These are phyloP conservation scores for Clarias fuscus DNA, from an alignment of 2,797 vertebrate genomes.

Conservation along the genomic window DNA sequence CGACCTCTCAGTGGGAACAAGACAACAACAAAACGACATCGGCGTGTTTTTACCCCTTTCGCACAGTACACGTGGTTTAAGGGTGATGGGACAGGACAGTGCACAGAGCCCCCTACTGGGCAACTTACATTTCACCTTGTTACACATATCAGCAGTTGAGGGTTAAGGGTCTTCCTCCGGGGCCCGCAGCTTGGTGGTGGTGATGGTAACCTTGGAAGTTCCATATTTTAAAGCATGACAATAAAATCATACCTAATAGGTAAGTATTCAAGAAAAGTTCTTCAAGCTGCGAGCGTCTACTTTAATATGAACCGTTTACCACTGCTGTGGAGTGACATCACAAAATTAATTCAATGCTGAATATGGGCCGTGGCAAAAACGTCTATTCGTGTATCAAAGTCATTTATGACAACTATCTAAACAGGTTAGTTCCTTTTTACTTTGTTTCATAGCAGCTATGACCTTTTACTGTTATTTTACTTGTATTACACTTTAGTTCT, in stretches of 20 bases:
- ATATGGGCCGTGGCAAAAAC: background rate
- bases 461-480: background rate
- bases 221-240: background rate
- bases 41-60: too few species aligned
- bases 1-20: too few species aligned
- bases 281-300: background rate
- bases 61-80: too few species aligned
- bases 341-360: background rate
- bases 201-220: too few species aligned
- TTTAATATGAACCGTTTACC: background rate
- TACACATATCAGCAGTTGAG: background rate
- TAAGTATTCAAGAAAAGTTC: background rate
- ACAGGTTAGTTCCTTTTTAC: background rate
- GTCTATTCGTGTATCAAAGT: background rate
- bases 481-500: background rate
- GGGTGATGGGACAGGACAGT: too few species aligned
- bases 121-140: background rate
- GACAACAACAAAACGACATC: too few species aligned
- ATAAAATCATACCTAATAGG: background rate
- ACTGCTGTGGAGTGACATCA: background rate
- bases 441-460: background rate
- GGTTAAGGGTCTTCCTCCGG: too few species aligned
- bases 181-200: background rate
- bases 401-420: background rate
- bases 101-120: background rate